phyloP scores from a whole-genome alignment of 2,797 vertebrate species.

The Kryptopterus vitreolus region DNA sequence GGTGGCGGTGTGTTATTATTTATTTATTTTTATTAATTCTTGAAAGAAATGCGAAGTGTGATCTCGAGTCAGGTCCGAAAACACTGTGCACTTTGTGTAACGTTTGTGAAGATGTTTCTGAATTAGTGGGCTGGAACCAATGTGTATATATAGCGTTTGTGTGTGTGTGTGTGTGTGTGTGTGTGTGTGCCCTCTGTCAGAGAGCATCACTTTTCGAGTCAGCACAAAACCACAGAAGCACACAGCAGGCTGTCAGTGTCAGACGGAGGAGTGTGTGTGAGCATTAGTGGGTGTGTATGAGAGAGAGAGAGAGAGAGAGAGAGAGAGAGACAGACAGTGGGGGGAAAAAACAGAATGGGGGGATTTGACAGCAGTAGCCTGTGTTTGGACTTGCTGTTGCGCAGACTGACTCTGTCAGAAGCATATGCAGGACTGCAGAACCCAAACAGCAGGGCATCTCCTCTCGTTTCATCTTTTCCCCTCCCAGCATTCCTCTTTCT shows the following conservation, averaged over 20 bases:
- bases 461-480: slow-evolving; percentile 18
- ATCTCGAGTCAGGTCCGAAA: background rate
- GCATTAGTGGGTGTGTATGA: background rate
- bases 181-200: slow-evolving; percentile 39
- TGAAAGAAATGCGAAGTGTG: background rate
- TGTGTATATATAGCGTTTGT: slow-evolving; percentile 15
- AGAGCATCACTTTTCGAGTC: slow-evolving; percentile 42
- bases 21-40: background rate
- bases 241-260: slow-evolving; percentile 40
- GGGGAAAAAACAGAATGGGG: background rate
- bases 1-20: background rate
- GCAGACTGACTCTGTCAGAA: slow-evolving; percentile 46
- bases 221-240: slow-evolving; percentile 43
- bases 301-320: slow-evolving; percentile 5
- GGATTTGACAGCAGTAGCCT: slow-evolving; percentile 42
- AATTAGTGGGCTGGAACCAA: background rate
- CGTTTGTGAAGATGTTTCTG: slow-evolving; percentile 7
- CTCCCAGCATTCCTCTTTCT: background rate
- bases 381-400: slow-evolving; percentile 36
- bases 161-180: slow-evolving; percentile 30
- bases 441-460: slow-evolving; percentile 27
- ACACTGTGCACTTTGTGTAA: background rate
- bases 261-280: slow-evolving; percentile 3
- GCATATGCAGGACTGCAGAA: slow-evolving; percentile 46
- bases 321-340: no score